Percentiles rank a stretch among this genome's conserved stretches.
phyloP scores from a whole-genome alignment of 2,113 vertebrate genomes.

The Xyliphius kryptos region DNA sequence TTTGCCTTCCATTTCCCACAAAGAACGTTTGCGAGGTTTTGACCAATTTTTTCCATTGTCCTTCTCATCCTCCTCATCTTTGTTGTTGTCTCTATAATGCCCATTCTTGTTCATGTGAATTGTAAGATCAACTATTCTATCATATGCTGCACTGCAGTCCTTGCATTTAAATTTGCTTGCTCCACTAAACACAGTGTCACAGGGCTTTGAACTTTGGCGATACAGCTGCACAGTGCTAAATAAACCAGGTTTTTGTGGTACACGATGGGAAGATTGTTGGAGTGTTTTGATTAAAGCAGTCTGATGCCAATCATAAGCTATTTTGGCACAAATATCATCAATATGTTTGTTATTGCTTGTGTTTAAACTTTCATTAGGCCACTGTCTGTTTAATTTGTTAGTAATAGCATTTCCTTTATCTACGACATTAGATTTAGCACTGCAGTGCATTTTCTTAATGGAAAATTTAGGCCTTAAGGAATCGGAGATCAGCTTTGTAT shows the following conservation, averaged over 20 bases:
- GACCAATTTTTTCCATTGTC: conserved; percentile 92
- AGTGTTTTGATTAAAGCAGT: conserved; percentile 94
- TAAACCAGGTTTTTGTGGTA: conserved; percentile 90
- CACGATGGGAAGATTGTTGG: conserved; percentile 87
- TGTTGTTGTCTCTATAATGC: conserved; percentile 96
- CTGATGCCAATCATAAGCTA: conserved; percentile 97
- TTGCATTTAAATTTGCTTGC: conserved; percentile 98
- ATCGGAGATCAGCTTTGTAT: conserved; percentile 91
- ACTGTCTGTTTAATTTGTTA: background rate
- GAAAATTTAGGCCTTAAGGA: conserved; percentile 77
- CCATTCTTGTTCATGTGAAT: conserved; percentile 98
- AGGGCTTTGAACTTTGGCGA: conserved; percentile 94
- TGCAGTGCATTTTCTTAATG: too few species aligned
- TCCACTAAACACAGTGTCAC: conserved; percentile 92
- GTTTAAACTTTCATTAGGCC: conserved; percentile 11
- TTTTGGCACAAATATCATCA: conserved; percentile 60
- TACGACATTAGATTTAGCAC: conserved; percentile 37
- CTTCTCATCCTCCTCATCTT: conserved; percentile 74
- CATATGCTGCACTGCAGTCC: conserved; percentile 94
- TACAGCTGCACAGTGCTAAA: conserved; percentile 99
- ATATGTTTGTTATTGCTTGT: conserved; percentile 55
- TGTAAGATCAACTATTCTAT: conserved; percentile 91
- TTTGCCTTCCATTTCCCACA: conserved; percentile 98
- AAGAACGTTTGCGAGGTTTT: conserved; percentile 91
- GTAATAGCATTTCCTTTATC: background rate